Base-by-base conservation (phyloP, 2,888 invertebrate genomes). In the Alentia gelatinosa region DNA sequence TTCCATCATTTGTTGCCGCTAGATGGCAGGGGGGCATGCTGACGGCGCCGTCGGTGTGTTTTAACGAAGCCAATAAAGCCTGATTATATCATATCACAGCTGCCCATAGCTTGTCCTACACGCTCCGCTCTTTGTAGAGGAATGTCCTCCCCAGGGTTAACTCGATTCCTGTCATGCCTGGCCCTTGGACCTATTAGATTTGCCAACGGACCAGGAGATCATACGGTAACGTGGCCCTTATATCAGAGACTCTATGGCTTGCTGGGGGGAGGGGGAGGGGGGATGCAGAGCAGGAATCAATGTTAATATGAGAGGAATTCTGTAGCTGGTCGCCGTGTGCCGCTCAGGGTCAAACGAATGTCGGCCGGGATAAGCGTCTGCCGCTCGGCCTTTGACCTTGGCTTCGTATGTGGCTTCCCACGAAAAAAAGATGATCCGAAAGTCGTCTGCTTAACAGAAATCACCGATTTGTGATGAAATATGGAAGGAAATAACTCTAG, bases 51-150 rank as follows among this genome's bases (percentile, higher is more conserved):
- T 15, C 79, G 37, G 79, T 12, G 9, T 39, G 39, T 23, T 35
- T 26, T 79, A 79, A 79, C 79, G 35, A 79, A 79, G 79, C 37
- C 79, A 79, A 79, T 79, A 79, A 35, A 79, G 79, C 79, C 37
- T 39, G 79, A 79, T 79, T 79, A 79, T 79, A 79, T 79, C 79
- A 79, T 39, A 79, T 39, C 37, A 39, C 7, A 39, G 1, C 7
- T 39, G 79, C 23, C 37, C 79, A 39, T 39, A 15, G 37, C 79
- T 79, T 79, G 79, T 79, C 79, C 79, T 1, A 79, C 79, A 79
- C 39, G 37, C 35, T 4, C 23, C 79, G 23, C 79, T 35, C 79
- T 79, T 79, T 79, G 79, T 79, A 19, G 1, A 19, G 79, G 79
- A 79, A 79, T 79, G 79, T 79, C 79, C 4, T 23, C 39, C 9